Evolutionary conservation across 2,113 vertebrate genomes (phyloP).

Genomic region (Aegypius monachus): DNA sequence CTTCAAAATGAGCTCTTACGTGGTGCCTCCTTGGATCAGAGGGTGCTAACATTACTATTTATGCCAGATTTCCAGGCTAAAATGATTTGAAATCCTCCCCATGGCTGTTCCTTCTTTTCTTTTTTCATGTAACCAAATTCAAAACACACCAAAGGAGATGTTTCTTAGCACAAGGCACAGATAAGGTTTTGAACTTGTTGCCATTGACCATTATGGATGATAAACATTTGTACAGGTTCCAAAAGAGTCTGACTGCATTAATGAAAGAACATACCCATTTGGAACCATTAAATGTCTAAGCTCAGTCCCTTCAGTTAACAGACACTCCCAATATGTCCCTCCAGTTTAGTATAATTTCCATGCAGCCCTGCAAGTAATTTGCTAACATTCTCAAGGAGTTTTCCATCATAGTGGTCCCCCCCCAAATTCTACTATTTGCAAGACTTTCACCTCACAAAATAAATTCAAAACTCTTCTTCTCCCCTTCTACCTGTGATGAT

Average conservation of each 20-base stretch:
- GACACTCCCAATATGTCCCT: neutral
- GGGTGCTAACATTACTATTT: conserved; percentile 51
- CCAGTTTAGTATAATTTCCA: neutral
- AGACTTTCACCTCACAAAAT: neutral
- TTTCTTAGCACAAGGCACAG: neutral
- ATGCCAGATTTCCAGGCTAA: conserved; percentile 63
- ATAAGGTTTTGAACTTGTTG: neutral
- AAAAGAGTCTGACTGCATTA: neutral
- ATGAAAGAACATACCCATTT: neutral
- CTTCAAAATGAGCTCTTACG: conserved; percentile 62
- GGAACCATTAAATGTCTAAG: neutral
- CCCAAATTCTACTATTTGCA: neutral
- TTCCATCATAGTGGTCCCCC: neutral
- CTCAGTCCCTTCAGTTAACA: neutral
- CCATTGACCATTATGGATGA: neutral
- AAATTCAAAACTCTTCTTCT: neutral
- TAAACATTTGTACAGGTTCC: neutral
- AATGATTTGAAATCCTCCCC: conserved; percentile 24
- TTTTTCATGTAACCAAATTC: conserved; percentile 17
- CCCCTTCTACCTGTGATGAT: neutral
- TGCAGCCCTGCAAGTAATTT: neutral
- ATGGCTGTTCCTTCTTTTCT: neutral
- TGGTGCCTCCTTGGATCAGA: conserved; percentile 57
- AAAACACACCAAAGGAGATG: neutral
- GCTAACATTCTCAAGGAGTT: neutral